A percentile compares a stretch with the other conserved stretches of the same genome.
Evolutionary conservation across 2,797 vertebrate genomes (phyloP).

Genomic region (Momotus momota): DNA sequence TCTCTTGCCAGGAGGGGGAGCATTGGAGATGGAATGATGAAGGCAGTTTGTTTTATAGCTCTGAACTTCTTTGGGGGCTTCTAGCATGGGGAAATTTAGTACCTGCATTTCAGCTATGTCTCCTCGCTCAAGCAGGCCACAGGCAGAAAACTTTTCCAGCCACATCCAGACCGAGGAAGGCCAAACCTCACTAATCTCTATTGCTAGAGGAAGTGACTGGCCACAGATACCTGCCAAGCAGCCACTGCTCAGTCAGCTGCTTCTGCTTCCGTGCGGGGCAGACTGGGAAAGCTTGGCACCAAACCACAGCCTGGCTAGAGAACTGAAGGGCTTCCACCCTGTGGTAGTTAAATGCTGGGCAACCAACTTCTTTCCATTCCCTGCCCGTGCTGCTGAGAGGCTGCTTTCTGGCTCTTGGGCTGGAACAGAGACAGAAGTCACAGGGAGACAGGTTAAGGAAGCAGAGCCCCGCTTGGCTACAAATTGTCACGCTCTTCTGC

Average conservation of each 20-base stretch:
- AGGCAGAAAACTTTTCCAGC: not conserved
- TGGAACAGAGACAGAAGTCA: not conserved
- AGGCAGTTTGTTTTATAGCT: not conserved
- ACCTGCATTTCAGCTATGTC: not conserved
- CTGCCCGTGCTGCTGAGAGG: not conserved
- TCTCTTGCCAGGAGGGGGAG: not conserved
- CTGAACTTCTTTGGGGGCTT: not conserved
- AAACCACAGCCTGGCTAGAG: not conserved
- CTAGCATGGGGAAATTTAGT: not conserved
- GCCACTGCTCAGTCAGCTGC: fast-evolving
- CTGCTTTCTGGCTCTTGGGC: not conserved
- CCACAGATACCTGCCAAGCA: not conserved
- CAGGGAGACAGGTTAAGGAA: fast-evolving
- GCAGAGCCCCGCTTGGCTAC: not conserved
- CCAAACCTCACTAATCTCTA: not conserved
- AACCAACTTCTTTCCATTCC: not conserved
- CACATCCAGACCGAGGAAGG: not conserved
- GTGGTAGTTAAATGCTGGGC: not conserved
- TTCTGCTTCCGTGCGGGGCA: not conserved
- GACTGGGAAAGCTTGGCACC: not conserved
- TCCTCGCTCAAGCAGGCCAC: not conserved
- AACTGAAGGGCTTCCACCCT: not conserved
- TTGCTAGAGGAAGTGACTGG: not conserved
- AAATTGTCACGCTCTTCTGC: not conserved
- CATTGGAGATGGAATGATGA: not conserved